Evolutionary conservation across 2,113 vertebrate genomes (phyloP), one percentile per base, ranked within the genome.

Genomic region (Talpa occidentalis): DNA sequence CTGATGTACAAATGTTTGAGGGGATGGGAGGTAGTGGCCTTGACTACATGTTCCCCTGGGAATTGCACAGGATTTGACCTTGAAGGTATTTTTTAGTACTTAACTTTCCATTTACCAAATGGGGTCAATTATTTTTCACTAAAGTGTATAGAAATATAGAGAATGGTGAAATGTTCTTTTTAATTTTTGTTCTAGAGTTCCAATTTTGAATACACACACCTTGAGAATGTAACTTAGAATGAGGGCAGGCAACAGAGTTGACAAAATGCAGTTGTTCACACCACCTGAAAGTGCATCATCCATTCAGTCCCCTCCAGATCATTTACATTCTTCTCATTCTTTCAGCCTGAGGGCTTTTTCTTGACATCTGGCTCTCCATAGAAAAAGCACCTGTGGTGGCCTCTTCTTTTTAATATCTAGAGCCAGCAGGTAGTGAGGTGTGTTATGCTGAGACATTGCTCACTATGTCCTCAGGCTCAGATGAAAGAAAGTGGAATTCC

Each of bases 401-500:
- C 37, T 94, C 88, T 76, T 79, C 70, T 70, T 83, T 91, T 96
- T 93, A 88, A 66, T 87, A 93, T 84, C 83, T 49, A 72, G 66
- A 69, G 92, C 95, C 92, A 93, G 95, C 92, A 95, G 87, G 92
- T 84, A 80, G 70, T 26, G 59, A 83, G 90, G 47, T 9, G 16
- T 60, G 70, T 91, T 77, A 73, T 59, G 44, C 72, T 86, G 70
- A 96, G 76, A 94, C 94, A 79, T 52, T 35, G 66, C 92, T 93
- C 87, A 77, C 37, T 22, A 12, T 70, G 60, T 96, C 94, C 93
- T 85, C 54, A 44, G 94, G 96, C 93, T 93, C 82, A 35, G 66
- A 94, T 96, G 90, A 94, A 95, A 97, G 74, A 62, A 79, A 83
- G n/a, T 87, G 90, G 92, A 96, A 94, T 97, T 97, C 84, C 94